A percentile compares a stretch with the other conserved stretches of the same genome.
Evolutionary conservation across 1,140 invertebrate genomes (phyloP).

Genomic region (Asobara japonica): DNA sequence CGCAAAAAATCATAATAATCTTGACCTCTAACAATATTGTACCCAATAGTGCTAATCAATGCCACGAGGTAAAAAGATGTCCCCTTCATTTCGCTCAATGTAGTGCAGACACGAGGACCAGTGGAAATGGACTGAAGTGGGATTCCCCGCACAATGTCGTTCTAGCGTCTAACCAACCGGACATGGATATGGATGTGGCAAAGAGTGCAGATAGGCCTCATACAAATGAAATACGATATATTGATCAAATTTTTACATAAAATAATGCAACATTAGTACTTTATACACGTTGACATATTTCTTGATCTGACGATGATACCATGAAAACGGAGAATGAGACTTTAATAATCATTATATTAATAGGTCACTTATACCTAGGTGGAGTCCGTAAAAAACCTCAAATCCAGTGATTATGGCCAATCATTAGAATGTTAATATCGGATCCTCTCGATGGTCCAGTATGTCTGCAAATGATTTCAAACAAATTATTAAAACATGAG

Average conservation of each 20-base stretch:
- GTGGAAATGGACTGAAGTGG: neutral
- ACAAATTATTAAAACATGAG: neutral
- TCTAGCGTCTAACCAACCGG: neutral
- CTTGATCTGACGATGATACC: neutral
- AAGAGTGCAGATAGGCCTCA: neutral
- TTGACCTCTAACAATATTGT: neutral
- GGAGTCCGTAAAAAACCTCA: slow-evolving; percentile 15
- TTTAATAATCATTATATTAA: neutral
- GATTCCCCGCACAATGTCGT: neutral
- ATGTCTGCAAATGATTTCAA: slow-evolving; percentile 73
- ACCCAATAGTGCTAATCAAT: neutral
- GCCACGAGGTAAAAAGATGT: neutral
- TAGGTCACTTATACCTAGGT: too few species aligned
- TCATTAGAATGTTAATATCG: slow-evolving; percentile 85
- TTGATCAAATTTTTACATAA: slow-evolving; percentile 28
- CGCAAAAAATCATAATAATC: neutral
- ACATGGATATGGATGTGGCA: neutral
- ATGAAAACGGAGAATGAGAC: neutral
- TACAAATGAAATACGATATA: slow-evolving; percentile 23
- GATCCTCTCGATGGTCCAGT: slow-evolving; percentile 85
- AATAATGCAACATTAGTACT: slow-evolving; percentile 4
- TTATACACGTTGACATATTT: neutral
- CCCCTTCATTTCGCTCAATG: neutral
- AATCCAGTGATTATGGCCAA: neutral
- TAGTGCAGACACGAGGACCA: neutral